Conservation (phyloP, 2,888 invertebrate species). For the Torymus texanus region DNA sequence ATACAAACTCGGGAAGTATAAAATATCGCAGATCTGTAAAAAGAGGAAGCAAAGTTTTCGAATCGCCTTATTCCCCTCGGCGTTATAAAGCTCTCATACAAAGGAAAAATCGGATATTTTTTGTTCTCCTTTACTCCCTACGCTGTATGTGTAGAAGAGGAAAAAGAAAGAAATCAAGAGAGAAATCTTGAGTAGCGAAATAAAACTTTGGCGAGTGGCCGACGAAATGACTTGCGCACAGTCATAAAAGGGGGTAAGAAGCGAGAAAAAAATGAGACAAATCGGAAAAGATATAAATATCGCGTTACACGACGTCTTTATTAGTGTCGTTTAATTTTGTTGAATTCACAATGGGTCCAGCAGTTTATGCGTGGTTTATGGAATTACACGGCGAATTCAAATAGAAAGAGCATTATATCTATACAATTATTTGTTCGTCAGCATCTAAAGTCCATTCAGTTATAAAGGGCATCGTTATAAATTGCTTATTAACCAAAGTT, state of each 20-base stretch:
- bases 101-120: conserved; percentile 38
- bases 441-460: no score
- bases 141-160: not conserved
- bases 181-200: conserved; percentile 7
- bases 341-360: no score
- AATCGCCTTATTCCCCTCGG: conserved; percentile 16
- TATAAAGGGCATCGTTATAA: no score
- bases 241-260: conserved; percentile 12
- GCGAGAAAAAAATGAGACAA: not conserved
- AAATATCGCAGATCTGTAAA: conserved; percentile 17
- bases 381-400: no score
- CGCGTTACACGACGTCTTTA: not conserved
- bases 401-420: no score
- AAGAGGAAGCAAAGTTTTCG: conserved; percentile 37
- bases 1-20: conserved; percentile 34
- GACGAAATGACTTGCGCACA: conserved; percentile 8
- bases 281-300: conserved; percentile 3
- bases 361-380: no score
- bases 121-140: not conserved
- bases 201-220: conserved; percentile 28
- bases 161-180: not conserved
- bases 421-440: no score
- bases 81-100: conserved; percentile 15
- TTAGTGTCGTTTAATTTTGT: not conserved
- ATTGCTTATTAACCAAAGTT: no score